Evolutionary conservation across 2,888 invertebrate genomes (phyloP).

Genomic region (Tetropium fuscum): DNA sequence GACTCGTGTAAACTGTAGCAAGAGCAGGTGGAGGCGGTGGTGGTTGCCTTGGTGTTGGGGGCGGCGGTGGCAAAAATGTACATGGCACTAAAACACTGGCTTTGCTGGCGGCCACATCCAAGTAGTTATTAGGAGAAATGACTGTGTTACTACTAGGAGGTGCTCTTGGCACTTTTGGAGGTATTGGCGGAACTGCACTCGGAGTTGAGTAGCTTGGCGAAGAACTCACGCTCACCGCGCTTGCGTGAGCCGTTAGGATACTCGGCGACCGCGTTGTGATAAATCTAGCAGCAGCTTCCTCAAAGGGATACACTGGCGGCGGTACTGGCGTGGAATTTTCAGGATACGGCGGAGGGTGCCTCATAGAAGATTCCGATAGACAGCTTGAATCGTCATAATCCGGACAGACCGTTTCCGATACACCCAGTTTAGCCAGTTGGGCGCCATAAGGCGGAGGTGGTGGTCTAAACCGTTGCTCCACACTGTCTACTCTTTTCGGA

Average conservation of each 20-base stretch:
- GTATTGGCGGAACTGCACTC: slow-evolving; percentile 62
- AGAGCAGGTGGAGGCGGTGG: slow-evolving; percentile 76
- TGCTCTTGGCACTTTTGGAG: slow-evolving; percentile 67
- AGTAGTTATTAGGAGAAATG: slow-evolving; percentile 73
- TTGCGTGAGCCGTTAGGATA: slow-evolving; percentile 81
- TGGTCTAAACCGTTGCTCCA: slow-evolving; percentile 64
- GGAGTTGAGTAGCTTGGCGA: slow-evolving; percentile 72
- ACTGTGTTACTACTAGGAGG: slow-evolving; percentile 64
- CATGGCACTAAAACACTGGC: slow-evolving; percentile 67
- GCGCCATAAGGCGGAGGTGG: slow-evolving; percentile 66
- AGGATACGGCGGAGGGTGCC: slow-evolving; percentile 79
- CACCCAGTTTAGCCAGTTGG: slow-evolving; percentile 52
- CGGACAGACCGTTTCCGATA: slow-evolving; percentile 39
- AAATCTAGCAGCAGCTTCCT: slow-evolving; percentile 81
- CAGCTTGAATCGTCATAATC: slow-evolving; percentile 57
- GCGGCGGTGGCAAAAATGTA: slow-evolving; percentile 72
- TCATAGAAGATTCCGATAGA: slow-evolving; percentile 60
- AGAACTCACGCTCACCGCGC: slow-evolving; percentile 74
- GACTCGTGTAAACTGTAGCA: slow-evolving; percentile 79
- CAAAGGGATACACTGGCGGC: slow-evolving; percentile 73
- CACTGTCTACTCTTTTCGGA: slow-evolving; percentile 77
- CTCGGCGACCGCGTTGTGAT: slow-evolving; percentile 83
- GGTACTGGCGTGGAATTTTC: slow-evolving; percentile 66
- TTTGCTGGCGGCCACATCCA: slow-evolving; percentile 72
- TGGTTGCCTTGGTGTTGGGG: slow-evolving; percentile 72